Evolutionary conservation across 2,797 vertebrate species (phyloP), one percentile per base, ranked within the genome.

Genomic region (Enteromius unitaeniatus): DNA sequence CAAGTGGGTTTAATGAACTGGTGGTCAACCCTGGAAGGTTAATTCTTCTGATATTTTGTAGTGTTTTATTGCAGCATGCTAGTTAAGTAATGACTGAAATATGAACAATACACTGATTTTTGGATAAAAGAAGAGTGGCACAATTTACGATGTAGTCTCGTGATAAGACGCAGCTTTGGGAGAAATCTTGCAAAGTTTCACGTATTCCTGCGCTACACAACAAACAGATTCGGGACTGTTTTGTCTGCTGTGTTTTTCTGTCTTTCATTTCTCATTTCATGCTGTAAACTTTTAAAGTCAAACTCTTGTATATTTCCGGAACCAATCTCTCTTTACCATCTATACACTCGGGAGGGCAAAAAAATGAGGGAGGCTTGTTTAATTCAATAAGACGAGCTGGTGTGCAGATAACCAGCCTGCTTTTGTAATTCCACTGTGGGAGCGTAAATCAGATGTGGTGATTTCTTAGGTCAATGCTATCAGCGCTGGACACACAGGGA

Each of bases 401-500:
- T 75, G 67, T 15, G 58, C 68, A 85, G 89, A 87, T 89, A 88
- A 82, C 85, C 80, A 73, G 42, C 28, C 49, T 64, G 65, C 87
- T 86, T 88, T 87, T 88, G 81, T 87, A 51, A 77, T 82, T 81
- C 67, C 49, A 60, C 83, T 88, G 86, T 87, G 86, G 83, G 86
- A 90, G 87, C 51, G 45, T 87, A 86, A 89, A 90, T 88, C 86
- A 85, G 86, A 90, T 89, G 83, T 77, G 82, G 84, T 78, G 84
- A 86, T 88, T 87, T 84, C 72, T 68, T 60, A 75, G 84, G 82
- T 87, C 89, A 89, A 84, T 89, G 93, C 93, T 94, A 94, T 94
- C 93, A 94, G 93, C 86, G 85, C 83, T 7, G 89, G 91, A 90
- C 93, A 95, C 92, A 92, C 93, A 90, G 89, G 88, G 88, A 89